Evolutionary conservation across 92 coral and sea anemone genomes (phyloP), one percentile per base, ranked within the genome.

Genomic region (Palythoa grandiflora): DNA sequence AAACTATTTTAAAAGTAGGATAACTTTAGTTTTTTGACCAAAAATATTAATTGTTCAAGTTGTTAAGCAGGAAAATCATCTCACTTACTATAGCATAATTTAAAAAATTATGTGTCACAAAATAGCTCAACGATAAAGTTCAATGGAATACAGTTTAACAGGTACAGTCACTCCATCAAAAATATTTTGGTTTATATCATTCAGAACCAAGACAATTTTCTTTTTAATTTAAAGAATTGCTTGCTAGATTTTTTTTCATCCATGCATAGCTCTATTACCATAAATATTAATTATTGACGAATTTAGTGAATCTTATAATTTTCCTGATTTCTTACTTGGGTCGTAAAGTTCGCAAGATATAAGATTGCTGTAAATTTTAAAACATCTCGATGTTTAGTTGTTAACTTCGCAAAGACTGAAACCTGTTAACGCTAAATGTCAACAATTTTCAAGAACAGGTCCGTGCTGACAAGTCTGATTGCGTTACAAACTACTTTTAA

Each of bases 221-320:
- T 28, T 35, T 10, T 35, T 70, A 5, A 10, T 70, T 70, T 16
- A 70, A 36, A 70, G 21, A 47, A 37, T 36, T 28, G n/a, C 39
- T 70, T 35, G 44, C 47, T 11, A 70, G 0, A 3, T 36, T 14
- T 10, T 35, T 9, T 70, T 36, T 77, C 38, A 55, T 28, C 63
- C 38, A 54, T 6, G 63, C 47, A 77, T 12, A 4, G 3, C 16
- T 77, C 37, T 28, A 74, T 75, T 21, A 55, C n/a, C 16, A 77
- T 77, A 52, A 77, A 77, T 54, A 77, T 77, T 21, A 77, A 77
- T 54, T 52, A 52, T 77, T 77, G 53, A 77, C 66, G 37, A 37
- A 52, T 54, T 53, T 38, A 37, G 16, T 12, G 75, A 35, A 38
- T 53, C 21, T 50, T 76, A 9, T 6, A 37, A 54, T 15, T 35